phyloP scores from a whole-genome alignment of 2,113 vertebrate genomes.

The Aldabrachelys gigantea region DNA sequence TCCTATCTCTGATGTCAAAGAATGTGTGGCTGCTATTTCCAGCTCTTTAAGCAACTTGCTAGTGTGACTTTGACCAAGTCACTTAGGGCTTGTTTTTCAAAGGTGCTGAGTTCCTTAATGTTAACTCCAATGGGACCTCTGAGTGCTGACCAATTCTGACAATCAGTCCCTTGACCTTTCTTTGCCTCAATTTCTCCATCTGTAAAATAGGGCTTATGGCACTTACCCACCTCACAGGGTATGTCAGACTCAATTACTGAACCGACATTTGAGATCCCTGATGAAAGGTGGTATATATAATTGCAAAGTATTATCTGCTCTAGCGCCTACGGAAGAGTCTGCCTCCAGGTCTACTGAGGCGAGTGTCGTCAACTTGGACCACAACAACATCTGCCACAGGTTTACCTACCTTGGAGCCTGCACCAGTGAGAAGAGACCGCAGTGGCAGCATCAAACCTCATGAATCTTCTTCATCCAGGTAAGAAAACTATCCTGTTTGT shows the following conservation, averaged over 20 bases:
- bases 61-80: not conserved
- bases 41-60: not conserved
- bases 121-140: not conserved
- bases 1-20: not conserved
- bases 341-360: constrained; percentile 89
- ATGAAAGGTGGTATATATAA: not conserved
- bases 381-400: constrained; percentile 98
- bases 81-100: not conserved
- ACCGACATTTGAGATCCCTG: too few species aligned
- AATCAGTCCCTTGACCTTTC: accelerated
- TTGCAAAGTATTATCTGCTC: not conserved
- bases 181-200: not conserved
- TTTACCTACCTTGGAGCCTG: constrained; percentile 94
- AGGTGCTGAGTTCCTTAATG: not conserved
- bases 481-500: not conserved
- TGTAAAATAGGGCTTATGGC: not conserved
- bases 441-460: constrained; percentile 91
- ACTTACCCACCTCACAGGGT: not conserved
- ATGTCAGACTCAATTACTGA: not conserved
- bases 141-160: not conserved
- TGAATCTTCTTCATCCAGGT: constrained; percentile 89
- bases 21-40: not conserved
- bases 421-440: constrained; percentile 91
- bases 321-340: constrained; percentile 92
- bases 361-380: constrained; percentile 97